Conservation (phyloP, 2,888 invertebrate species). For the Hedychridium roseum region DNA sequence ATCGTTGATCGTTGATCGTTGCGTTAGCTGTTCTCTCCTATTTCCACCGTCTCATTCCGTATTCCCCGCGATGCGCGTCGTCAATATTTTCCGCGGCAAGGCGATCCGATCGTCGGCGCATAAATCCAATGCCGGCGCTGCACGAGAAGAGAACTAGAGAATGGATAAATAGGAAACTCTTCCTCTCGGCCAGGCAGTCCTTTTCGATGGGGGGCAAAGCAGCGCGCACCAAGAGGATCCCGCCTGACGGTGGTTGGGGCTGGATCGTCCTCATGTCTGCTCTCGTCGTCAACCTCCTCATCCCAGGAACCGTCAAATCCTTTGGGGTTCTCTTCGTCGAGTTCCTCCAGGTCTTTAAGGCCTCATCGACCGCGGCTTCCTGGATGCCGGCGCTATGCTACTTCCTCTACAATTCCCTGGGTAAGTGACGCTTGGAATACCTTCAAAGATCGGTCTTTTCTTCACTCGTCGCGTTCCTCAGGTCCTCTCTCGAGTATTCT, state of each 20-base stretch:
- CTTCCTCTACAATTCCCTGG: slow-evolving; percentile 86
- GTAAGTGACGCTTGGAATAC: too few species aligned
- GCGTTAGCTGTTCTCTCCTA: too few species aligned
- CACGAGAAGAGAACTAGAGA: too few species aligned
- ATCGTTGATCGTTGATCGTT: too few species aligned
- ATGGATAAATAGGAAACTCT: too few species aligned
- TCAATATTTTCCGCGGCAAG: too few species aligned
- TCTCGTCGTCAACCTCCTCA: slow-evolving; percentile 82
- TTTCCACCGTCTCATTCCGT: too few species aligned
- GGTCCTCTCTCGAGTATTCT: slow-evolving; percentile 88
- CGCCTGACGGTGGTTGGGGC: slow-evolving; percentile 66
- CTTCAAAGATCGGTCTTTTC: too few species aligned
- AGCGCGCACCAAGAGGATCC: slow-evolving; percentile 53
- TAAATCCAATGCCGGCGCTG: too few species aligned
- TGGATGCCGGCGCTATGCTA: slow-evolving; percentile 88
- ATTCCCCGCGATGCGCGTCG: too few species aligned
- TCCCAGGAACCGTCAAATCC: slow-evolving; percentile 87
- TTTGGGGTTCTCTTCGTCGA: slow-evolving; percentile 87
- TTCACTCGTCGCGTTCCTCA: slow-evolving; percentile 64
- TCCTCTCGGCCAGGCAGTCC: too few species aligned
- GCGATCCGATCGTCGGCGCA: too few species aligned
- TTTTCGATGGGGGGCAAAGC: slow-evolving; percentile 39
- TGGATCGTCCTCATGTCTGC: slow-evolving; percentile 66
- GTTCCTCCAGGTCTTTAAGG: slow-evolving; percentile 81
- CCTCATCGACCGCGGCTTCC: slow-evolving; percentile 77